phyloP scores from a whole-genome alignment of 2,797 vertebrate species.

The Ictinia mississippiensis region DNA sequence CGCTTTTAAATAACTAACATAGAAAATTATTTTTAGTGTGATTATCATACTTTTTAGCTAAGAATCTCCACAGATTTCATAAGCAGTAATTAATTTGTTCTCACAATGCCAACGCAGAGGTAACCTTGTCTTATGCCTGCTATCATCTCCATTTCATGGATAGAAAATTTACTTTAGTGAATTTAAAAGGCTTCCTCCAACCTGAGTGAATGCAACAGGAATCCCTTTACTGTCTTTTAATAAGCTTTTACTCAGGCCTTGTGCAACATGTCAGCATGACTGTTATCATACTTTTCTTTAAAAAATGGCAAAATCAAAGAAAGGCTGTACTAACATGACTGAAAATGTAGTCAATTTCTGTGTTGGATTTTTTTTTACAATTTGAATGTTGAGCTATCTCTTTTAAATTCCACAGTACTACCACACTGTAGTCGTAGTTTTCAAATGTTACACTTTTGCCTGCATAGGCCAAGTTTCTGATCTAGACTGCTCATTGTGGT shows the following conservation, averaged over 20 bases:
- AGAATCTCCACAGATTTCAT: neutral
- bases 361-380: neutral
- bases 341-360: neutral
- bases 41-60: neutral
- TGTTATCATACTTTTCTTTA: neutral
- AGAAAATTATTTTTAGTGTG: neutral
- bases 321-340: neutral
- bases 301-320: neutral
- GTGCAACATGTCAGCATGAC: neutral
- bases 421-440: neutral
- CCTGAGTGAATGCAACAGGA: neutral
- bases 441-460: neutral
- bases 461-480: neutral
- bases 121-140: neutral
- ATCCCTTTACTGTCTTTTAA: neutral
- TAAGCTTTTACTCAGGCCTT: neutral
- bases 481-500: neutral
- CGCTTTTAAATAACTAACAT: neutral
- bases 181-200: neutral
- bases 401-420: neutral
- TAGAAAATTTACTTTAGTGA: neutral
- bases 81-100: constrained; percentile 9
- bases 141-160: neutral
- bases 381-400: neutral
- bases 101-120: neutral